A percentile compares a stretch with the other conserved stretches of the same genome.
Evolutionary conservation across 2,797 vertebrate genomes (phyloP).

Genomic region (Pyrocephalus nanus): DNA sequence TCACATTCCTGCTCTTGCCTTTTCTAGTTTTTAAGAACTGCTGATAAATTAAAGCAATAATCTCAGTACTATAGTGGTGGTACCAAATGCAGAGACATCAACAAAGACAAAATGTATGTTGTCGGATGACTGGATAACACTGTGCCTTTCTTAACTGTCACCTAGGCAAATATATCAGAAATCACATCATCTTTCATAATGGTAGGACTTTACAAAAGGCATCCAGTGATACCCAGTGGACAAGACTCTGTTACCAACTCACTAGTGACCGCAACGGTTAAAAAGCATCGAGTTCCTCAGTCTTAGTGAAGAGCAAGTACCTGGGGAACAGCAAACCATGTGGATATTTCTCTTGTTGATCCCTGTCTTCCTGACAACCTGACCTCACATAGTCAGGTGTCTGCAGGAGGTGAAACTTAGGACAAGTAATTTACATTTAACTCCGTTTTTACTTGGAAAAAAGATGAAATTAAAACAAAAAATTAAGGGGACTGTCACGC

Average conservation of each 20-base stretch:
- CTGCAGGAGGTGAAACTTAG: neutral
- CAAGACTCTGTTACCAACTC: neutral
- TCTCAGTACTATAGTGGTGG: neutral
- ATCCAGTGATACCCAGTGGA: neutral
- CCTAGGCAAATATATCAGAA: neutral
- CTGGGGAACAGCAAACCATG: neutral
- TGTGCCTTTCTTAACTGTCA: neutral
- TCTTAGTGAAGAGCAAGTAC: neutral
- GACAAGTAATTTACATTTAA: neutral
- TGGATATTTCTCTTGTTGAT: neutral
- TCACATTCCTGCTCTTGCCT: neutral
- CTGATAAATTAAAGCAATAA: neutral
- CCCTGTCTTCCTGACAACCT: neutral
- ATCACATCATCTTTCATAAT: neutral
- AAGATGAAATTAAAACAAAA: neutral
- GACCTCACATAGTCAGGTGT: neutral
- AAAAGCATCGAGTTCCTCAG: neutral
- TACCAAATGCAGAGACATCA: neutral
- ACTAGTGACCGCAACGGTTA: neutral
- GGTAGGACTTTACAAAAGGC: neutral
- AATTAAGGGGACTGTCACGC: neutral
- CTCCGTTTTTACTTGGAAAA: neutral
- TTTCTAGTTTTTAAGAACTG: neutral
- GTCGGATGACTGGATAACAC: neutral
- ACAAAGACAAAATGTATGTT: fast-evolving